phyloP scores from a whole-genome alignment of 2,888 invertebrate genomes.

The Sericinus montela region DNA sequence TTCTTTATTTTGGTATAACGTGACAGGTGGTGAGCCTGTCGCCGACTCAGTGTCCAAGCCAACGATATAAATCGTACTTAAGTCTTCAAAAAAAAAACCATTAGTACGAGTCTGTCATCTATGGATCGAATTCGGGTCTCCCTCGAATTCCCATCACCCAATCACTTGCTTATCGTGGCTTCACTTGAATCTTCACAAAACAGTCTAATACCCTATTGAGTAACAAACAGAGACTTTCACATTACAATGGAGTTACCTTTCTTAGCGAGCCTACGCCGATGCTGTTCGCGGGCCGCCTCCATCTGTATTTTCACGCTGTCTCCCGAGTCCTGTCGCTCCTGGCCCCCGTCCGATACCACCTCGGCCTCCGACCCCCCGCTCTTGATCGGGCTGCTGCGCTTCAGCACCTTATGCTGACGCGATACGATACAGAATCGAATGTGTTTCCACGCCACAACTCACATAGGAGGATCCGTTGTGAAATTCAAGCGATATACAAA shows the following conservation, averaged over 20 bases:
- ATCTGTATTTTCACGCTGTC: slow-evolving; percentile 70
- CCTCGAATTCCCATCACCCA: too few species aligned
- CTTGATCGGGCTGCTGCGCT: slow-evolving; percentile 59
- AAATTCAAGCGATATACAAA: neutral
- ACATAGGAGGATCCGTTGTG: neutral
- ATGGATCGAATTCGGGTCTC: too few species aligned
- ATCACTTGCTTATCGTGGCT: too few species aligned
- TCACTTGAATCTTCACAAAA: too few species aligned
- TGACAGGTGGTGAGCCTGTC: too few species aligned
- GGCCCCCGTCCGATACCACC: slow-evolving; percentile 45
- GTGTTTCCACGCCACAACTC: neutral
- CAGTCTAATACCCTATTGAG: too few species aligned
- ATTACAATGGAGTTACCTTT: slow-evolving; percentile 64
- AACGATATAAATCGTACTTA: too few species aligned
- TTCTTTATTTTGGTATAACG: too few species aligned
- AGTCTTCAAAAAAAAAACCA: too few species aligned
- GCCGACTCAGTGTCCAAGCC: too few species aligned
- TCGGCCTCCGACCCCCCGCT: slow-evolving; percentile 63
- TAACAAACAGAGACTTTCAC: too few species aligned
- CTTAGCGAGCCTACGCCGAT: slow-evolving; percentile 61
- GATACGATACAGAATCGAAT: slow-evolving; percentile 1
- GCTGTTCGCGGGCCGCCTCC: slow-evolving; percentile 70
- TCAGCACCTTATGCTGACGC: slow-evolving; percentile 59
- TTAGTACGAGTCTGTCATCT: too few species aligned
- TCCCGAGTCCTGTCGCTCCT: slow-evolving; percentile 45